Evolutionary conservation across 2,888 invertebrate genomes (phyloP), one percentile per base, ranked within the genome.

Genomic region (Mycalesis mineus): DNA sequence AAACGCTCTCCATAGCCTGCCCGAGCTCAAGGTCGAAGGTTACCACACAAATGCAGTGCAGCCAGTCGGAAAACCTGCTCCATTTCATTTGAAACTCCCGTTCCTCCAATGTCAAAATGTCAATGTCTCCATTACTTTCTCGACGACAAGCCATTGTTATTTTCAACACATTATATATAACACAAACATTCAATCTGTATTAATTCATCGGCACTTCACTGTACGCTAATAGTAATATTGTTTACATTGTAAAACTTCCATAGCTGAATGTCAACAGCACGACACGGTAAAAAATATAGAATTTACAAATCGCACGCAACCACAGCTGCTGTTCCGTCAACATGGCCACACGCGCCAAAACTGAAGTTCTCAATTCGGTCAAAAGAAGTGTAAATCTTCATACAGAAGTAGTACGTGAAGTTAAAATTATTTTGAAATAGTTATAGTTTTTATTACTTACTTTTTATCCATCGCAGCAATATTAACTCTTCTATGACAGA

Each of bases 1-100:
- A 97, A 17, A 97, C 92, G 68, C 94, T 92, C 94, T 99, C 98
- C 87, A 98, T 93, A n/a, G 97, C 97, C 89, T 99, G 99, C 13
- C 99, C 99, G 57, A 99, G 91, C 90, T 99, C 99, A 72, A 99
- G 91, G 91, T 99, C 99, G 88, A 99, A 99, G 8, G 98, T 99
- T 50, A 99, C 98, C 62, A 99, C 95, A 84, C 98, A 98, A 70
- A 99, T 95, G 77, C 98, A 98, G 79, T 98, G 96, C 66, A 99
- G 91, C 99, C 99, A 99, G 82, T 97, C 96, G 57, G 94, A 93
- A 83, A 96, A 94, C 72, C 92, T 91, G 72, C 93, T 92, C 95
- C 95, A 96, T 78, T 88, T 88, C 62, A 74, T 65, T 71, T 75
- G 78, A 63, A 80, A 88, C 64, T 89, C 88, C 62, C 73, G 71